These are phyloP conservation scores for Phalacrocorax carbo DNA, from an alignment of 2,113 vertebrate genomes.

Conservation along the genomic window DNA sequence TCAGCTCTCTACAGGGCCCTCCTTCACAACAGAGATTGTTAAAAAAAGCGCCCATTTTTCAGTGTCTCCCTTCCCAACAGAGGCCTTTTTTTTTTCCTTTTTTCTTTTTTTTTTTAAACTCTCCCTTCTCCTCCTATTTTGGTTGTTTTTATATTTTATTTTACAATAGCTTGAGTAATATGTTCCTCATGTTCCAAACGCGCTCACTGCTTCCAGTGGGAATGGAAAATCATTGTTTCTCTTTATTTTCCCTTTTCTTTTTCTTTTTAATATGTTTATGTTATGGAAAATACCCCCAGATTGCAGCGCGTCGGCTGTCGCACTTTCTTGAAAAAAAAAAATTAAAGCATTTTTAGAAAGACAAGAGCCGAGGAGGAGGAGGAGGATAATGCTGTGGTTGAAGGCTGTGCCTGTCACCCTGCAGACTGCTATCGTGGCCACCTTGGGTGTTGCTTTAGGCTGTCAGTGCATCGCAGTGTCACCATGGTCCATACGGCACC, in stretches of 20 bases:
- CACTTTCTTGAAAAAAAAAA: not conserved
- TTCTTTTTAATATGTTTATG: not conserved
- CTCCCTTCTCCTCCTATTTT: conserved; percentile 40
- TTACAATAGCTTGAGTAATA: conserved; percentile 46
- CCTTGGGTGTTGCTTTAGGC: not conserved
- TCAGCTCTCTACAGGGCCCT: not conserved
- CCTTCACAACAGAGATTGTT: fast-evolving
- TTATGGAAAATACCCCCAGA: conserved; percentile 46
- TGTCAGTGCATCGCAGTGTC: not conserved
- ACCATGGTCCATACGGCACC: not conserved
- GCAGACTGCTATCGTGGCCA: not conserved
- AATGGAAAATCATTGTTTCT: conserved; percentile 40
- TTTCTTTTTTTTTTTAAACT: not conserved
- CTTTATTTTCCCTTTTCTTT: conserved; percentile 29
- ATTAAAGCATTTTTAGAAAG: not conserved
- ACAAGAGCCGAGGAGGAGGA: not conserved
- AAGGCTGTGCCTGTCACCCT: not conserved
- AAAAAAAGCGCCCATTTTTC: not conserved
- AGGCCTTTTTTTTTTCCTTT: not conserved
- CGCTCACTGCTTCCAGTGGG: not conserved
- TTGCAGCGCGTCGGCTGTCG: not conserved
- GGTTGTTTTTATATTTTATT: conserved; percentile 42
- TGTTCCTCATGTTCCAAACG: conserved; percentile 27
- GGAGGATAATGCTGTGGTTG: not conserved
- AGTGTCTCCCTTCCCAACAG: not conserved